These are phyloP conservation scores for Drosophila maculinotata DNA, from an alignment of 2,888 invertebrate species.

Conservation along the genomic window DNA sequence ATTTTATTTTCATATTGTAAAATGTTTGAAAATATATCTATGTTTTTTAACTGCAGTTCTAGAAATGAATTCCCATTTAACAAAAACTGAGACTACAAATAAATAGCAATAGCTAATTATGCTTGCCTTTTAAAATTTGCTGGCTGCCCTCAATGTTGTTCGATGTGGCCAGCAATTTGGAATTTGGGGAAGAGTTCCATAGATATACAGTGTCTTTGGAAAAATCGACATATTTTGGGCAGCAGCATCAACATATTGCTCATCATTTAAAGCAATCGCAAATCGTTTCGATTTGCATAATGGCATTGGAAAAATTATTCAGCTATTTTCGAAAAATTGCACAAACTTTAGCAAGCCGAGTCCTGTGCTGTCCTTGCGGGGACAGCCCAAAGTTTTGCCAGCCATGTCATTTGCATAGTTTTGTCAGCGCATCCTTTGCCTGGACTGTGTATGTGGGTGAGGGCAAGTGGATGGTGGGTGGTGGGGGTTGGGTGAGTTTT, in stretches of 20 bases:
- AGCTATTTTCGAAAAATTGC: constrained; percentile 62
- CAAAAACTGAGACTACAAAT: no score
- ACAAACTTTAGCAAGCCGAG: constrained; percentile 32
- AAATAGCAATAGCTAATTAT: no score
- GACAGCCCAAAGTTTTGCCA: constrained; percentile 66
- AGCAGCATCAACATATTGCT: constrained; percentile 63
- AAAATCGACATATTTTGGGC: constrained; percentile 8
- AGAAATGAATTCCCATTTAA: no score
- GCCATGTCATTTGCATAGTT: constrained; percentile 79
- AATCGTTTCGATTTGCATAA: constrained; percentile 78
- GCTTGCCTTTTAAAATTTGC: not conserved
- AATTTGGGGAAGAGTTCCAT: constrained; percentile 23
- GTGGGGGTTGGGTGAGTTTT: not conserved
- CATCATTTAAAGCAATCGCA: constrained; percentile 78
- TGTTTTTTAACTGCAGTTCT: no score
- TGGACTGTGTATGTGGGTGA: no score
- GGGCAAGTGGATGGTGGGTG: no score
- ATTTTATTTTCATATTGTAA: not conserved
- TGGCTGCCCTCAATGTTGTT: not conserved
- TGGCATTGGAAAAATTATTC: constrained; percentile 62
- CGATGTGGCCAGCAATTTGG: not conserved
- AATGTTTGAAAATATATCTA: not conserved
- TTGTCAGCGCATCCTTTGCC: constrained; percentile 48
- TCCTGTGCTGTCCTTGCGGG: constrained; percentile 42
- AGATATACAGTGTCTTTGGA: constrained; percentile 14